Evolutionary conservation across 2,797 vertebrate species (phyloP), one percentile per base, ranked within the genome.

Genomic region (Argya squamiceps): DNA sequence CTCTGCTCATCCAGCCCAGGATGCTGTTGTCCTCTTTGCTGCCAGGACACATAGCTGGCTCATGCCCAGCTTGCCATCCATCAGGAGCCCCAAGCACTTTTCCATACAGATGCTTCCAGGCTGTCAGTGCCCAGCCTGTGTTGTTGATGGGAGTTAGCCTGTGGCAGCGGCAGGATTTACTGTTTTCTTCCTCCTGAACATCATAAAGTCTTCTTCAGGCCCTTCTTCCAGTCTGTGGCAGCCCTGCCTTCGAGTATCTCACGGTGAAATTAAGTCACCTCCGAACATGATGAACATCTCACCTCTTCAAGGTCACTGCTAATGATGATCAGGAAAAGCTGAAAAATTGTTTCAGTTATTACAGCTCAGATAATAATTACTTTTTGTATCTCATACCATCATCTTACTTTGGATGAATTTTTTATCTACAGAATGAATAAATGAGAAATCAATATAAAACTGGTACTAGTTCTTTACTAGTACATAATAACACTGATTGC

Each of bases 181-280:
- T 62, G 4, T 34, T 86, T 86, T 68, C 21, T 75, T 39, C 11
- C 27, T 49, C 4, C 10, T 62, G 52, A 62, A 18, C 15, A 43
- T 39, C 18, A 47, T 49, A 8, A 50, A 53, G 13, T 36, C 58
- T 10, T 80, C 75, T 36, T 58, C n/a, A 80, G 8, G 19, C 43
- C 30, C 16, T 87, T 80, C 24, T 43, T 81, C 32, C 76, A 52
- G 23, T 30, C 24, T 12, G 0, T 12, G 32, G 21, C 41, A 53
- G 37, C 20, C 46, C 17, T 71, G 46, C 19, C 37, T 50, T 81
- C 0, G 0, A 39, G 34, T 46, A 6, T 22, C 39, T 27, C 15
- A 10, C 22, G 17, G 22, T 15, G 74, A 62, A 49, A 29, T 29
- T 19, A 73, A 22, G 9, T 67, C 44, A 29, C 6, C 30, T 50